phyloP scores from a whole-genome alignment of 2,797 vertebrate genomes.

The Poecile montanus region DNA sequence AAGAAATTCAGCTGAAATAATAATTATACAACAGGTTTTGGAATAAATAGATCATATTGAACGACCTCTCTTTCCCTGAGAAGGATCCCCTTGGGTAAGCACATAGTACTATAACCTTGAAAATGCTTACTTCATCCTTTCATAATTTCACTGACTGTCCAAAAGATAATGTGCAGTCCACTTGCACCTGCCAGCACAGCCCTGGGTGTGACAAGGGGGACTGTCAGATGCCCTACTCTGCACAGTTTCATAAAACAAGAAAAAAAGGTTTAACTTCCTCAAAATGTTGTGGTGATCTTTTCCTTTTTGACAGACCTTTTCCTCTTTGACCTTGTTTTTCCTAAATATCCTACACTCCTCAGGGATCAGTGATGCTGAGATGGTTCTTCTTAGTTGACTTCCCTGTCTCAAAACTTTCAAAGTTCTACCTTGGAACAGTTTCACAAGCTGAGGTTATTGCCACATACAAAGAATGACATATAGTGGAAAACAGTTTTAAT shows the following conservation, averaged over 20 bases:
- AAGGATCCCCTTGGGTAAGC: background rate
- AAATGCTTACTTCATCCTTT: background rate
- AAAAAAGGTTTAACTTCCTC: background rate
- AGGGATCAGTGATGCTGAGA: background rate
- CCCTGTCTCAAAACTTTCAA: background rate
- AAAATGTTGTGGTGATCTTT: background rate
- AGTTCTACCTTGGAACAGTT: background rate
- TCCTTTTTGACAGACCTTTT: background rate
- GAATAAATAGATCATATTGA: slow-evolving; percentile 1
- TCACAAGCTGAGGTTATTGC: background rate
- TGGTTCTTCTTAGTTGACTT: background rate
- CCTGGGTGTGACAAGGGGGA: background rate
- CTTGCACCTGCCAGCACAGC: background rate
- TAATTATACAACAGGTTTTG: background rate
- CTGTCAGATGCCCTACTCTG: background rate
- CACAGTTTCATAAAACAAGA: background rate
- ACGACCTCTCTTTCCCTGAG: background rate
- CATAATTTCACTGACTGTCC: background rate
- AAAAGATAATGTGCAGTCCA: background rate
- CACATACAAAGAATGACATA: background rate
- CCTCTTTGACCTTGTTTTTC: background rate
- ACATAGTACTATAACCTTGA: background rate
- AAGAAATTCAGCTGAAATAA: slow-evolving; percentile 4
- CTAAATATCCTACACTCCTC: background rate
- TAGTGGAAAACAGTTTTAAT: slow-evolving; percentile 25